phyloP scores from a whole-genome alignment of 37 sponge, comb jelly and placozoan genomes.

The Beroe forskalii region DNA sequence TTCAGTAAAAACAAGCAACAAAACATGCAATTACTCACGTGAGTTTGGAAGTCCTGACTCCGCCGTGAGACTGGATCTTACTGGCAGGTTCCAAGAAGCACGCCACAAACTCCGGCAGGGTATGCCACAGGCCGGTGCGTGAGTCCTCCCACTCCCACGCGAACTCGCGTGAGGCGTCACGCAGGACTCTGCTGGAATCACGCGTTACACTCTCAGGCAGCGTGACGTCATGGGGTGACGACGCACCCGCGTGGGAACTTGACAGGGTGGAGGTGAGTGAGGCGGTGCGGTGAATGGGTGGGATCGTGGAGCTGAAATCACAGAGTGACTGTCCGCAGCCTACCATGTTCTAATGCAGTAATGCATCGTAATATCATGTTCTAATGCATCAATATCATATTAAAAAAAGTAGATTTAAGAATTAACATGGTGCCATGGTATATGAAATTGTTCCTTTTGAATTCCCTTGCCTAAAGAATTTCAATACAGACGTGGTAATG shows the following conservation, averaged over 20 bases:
- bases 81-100: constrained; percentile 59
- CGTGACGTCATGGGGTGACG: constrained; percentile 17
- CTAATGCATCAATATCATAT: too few relatives aligned
- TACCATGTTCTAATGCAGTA: too few relatives aligned
- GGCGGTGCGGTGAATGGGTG: constrained; percentile 23
- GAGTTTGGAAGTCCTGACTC: constrained; percentile 61
- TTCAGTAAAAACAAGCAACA: too few relatives aligned
- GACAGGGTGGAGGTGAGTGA: constrained; percentile 9
- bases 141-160: constrained; percentile 51
- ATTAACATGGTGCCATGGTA: too few relatives aligned
- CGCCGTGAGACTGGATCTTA: constrained; percentile 46
- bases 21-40: constrained; percentile 49
- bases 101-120: constrained; percentile 38
- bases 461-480: too few relatives aligned
- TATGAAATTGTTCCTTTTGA: too few relatives aligned
- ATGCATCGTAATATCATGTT: too few relatives aligned
- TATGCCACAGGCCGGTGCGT: constrained; percentile 52
- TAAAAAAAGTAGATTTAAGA: too few relatives aligned
- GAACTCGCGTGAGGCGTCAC: constrained; percentile 47
- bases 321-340: too few relatives aligned
- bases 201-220: not conserved
- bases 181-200: constrained; percentile 34
- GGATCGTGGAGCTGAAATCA: not conserved
- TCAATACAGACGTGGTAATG: too few relatives aligned
- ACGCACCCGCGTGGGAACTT: not conserved